These are phyloP conservation scores for Mormyrus iriodes DNA, from an alignment of 2,113 vertebrate species.

Conservation along the genomic window DNA sequence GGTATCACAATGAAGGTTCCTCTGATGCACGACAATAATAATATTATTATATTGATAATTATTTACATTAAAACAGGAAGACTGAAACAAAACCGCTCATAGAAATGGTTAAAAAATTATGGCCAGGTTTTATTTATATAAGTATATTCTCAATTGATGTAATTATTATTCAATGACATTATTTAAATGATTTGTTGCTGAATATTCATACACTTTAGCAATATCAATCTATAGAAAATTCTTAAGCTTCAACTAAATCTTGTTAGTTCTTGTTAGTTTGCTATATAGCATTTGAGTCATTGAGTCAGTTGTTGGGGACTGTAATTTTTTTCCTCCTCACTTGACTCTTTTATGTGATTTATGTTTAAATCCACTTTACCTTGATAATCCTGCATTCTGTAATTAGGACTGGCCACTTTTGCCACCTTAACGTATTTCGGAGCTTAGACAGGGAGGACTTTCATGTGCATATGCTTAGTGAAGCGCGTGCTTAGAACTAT, in stretches of 20 bases:
- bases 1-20: too few species aligned
- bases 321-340: neutral
- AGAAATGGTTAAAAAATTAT: neutral
- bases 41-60: too few species aligned
- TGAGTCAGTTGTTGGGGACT: neutral
- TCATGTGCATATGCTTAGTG: neutral
- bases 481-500: neutral
- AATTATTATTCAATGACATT: neutral
- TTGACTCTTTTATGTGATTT: neutral
- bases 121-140: neutral
- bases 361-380: neutral
- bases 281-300: neutral
- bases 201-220: neutral
- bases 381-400: neutral
- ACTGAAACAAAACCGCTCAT: too few species aligned
- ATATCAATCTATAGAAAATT: neutral
- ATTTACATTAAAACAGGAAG: too few species aligned
- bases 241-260: neutral
- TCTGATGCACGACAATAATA: too few species aligned
- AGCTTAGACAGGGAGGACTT: neutral
- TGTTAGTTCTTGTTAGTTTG: neutral
- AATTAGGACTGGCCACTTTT: neutral
- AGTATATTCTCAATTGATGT: neutral
- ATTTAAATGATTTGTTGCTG: neutral
- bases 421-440: neutral